Evolutionary conservation across 2,113 vertebrate genomes (phyloP).

Genomic region (Tretioscincus oriximinensis): DNA sequence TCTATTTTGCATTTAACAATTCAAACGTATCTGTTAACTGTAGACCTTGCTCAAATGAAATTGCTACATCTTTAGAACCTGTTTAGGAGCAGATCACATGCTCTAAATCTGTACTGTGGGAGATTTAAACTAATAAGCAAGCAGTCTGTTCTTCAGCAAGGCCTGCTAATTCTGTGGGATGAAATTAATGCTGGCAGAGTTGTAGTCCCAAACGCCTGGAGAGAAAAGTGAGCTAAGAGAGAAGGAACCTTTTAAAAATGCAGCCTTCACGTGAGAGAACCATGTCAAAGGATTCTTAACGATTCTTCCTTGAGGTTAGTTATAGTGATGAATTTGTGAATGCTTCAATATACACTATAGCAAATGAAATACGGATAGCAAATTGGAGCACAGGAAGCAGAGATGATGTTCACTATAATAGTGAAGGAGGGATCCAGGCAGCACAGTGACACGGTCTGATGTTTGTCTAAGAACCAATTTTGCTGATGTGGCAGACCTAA

Average conservation of each 20-base stretch:
- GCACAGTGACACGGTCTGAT: not conserved
- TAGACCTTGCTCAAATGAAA: not conserved
- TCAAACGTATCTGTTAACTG: too few species aligned
- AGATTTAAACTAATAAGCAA: not conserved
- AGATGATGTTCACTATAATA: not conserved
- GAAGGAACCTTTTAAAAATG: not conserved
- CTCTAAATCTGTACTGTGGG: not conserved
- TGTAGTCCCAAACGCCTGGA: not conserved
- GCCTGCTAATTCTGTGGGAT: not conserved
- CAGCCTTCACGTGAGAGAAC: not conserved
- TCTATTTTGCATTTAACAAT: too few species aligned
- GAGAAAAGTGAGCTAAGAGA: not conserved
- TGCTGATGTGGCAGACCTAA: slow-evolving; percentile 16
- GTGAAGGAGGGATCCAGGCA: slow-evolving; percentile 1
- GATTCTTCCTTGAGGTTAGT: too few species aligned
- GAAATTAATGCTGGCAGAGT: not conserved
- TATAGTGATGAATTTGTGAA: too few species aligned
- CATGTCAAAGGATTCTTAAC: not conserved
- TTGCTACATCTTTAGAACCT: not conserved
- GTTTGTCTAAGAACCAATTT: not conserved
- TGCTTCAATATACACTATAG: too few species aligned
- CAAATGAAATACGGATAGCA: not conserved
- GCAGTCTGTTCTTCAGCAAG: not conserved
- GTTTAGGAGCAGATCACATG: not conserved
- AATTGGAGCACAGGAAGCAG: not conserved